Evolutionary conservation across 2,113 vertebrate genomes (phyloP), one percentile per base, ranked within the genome.

Genomic region (Dolichotis patagonum): DNA sequence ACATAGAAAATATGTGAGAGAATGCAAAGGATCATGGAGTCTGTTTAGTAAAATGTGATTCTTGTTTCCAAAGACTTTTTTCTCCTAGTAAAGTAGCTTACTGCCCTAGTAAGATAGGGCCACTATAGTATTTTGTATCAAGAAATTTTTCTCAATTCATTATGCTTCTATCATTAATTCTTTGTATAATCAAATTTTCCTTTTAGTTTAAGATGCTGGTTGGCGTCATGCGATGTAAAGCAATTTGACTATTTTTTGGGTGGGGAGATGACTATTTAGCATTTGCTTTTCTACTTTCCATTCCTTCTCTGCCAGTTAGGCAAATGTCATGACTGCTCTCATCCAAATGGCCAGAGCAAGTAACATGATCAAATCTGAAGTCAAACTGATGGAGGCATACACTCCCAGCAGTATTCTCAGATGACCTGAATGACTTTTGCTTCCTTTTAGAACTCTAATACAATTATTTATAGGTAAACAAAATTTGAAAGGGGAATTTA

Each of bases 111-210:
- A 92, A 87, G 19, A 60, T 65, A 81, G 35, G 28, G 10, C 75
- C 30, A 90, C 35, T 69, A 22, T 54, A 17, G 28, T 93, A 28
- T 43, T 81, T 71, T 69, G 16, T 32, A 62, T 49, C 62, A 8
- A 96, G 41, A 92, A 17, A 60, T 52, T 96, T 91, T 93, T 84
- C 56, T 75, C 12, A 85, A 49, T 41, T 67, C 1, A 17, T 92
- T 84, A 38, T 82, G 63, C 85, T 96, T 93, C 26, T 78, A 6
- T 93, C 30, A 81, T 0, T 77, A 85, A 91, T 69, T 89, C 6
- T 89, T 95, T 73, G 26, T 73, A 7, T 85, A 94, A 92, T 83
- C n/a, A 75, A 92, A 91, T 84, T 91, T 91, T 28, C 49, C 56
- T 60, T 96, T 75, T 26, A 77, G 20, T 1, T 65, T 67, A 88